These are phyloP conservation scores for Staurois parvus DNA, from an alignment of 2,797 vertebrate species.

Conservation along the genomic window DNA sequence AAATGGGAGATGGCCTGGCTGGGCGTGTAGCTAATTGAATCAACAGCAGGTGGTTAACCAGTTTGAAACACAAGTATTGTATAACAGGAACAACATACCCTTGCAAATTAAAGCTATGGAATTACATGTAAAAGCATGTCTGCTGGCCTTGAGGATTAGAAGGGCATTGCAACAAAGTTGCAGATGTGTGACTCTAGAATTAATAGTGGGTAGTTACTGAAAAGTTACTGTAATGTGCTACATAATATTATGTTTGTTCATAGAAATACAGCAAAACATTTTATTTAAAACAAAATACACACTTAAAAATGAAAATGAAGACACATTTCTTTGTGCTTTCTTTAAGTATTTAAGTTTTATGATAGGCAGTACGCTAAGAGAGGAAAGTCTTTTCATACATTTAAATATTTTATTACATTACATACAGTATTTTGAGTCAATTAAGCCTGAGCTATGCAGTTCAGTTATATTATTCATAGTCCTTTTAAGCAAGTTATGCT, in stretches of 20 bases:
- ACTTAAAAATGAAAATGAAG: background rate
- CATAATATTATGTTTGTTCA: background rate
- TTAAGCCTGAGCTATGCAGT: background rate
- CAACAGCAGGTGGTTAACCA: no score
- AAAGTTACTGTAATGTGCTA: background rate
- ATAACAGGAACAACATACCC: no score
- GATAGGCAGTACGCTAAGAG: background rate
- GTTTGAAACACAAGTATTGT: no score
- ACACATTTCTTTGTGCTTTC: background rate
- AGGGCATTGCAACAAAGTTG: no score
- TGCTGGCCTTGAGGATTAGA: no score
- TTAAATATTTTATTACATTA: conserved; percentile 5
- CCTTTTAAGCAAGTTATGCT: background rate
- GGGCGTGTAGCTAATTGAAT: no score
- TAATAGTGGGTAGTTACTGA: background rate
- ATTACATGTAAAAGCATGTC: no score
- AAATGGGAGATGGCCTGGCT: no score
- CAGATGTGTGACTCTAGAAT: no score
- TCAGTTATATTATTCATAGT: conserved; percentile 2
- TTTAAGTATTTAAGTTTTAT: background rate
- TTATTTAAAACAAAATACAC: background rate
- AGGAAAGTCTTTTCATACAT: background rate
- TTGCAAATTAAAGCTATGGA: no score
- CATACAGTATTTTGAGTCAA: conserved; percentile 2
- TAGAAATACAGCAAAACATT: background rate